A percentile compares a stretch with the other conserved stretches of the same genome.
Evolutionary conservation across 1,140 invertebrate species (phyloP).

Genomic region (Papilio helenus): DNA sequence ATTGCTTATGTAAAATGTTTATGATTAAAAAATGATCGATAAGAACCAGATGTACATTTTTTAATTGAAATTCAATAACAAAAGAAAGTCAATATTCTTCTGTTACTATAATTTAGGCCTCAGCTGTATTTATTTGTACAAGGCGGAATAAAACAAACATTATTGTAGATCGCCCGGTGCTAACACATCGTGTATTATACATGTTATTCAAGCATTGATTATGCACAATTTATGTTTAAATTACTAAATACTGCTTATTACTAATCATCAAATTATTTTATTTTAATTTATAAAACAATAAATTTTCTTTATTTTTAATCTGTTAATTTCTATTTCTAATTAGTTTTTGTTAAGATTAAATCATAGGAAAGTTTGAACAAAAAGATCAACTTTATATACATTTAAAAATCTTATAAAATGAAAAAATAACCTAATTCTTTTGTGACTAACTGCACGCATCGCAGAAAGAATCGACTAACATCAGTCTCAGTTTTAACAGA

Average conservation of each 20-base stretch:
- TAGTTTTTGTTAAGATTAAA: too few species aligned
- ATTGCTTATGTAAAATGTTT: conserved; percentile 20
- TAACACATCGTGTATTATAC: conserved; percentile 35
- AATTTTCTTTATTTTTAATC: neutral
- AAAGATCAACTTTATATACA: too few species aligned
- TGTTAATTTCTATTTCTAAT: neutral
- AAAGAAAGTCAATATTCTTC: neutral
- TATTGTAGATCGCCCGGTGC: conserved; percentile 2
- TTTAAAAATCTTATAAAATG: neutral
- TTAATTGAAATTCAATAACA: conserved; percentile 13
- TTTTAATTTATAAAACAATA: neutral
- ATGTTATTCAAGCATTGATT: conserved; percentile 24
- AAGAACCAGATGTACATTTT: neutral
- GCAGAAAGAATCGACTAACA: conserved; percentile 40
- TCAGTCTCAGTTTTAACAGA: neutral
- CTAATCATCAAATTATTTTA: neutral
- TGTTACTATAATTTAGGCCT: conserved; percentile 27
- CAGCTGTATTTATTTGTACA: neutral
- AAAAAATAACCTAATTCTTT: neutral
- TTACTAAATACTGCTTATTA: conserved; percentile 2
- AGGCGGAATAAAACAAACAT: neutral
- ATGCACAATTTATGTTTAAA: conserved; percentile 9
- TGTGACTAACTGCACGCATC: conserved; percentile 44
- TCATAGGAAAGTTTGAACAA: too few species aligned
- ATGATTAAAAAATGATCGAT: neutral